phyloP scores from a whole-genome alignment of 2,888 invertebrate species.

The Deilephila elpenor region DNA sequence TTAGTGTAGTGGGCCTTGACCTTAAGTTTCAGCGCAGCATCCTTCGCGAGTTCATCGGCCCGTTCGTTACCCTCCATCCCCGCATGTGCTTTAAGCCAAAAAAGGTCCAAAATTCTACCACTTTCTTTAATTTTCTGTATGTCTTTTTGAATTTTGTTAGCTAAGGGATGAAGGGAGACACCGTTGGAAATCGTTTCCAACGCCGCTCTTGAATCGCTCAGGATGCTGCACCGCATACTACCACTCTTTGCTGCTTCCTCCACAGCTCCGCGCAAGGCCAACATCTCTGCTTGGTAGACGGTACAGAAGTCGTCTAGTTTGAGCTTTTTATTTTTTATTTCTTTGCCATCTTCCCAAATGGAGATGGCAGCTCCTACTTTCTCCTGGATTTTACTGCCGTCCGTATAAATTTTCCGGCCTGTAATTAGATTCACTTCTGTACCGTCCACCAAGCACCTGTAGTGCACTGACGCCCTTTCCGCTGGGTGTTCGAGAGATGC shows the following conservation, averaged over 20 bases:
- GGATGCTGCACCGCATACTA: constrained; percentile 11
- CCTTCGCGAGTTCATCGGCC: constrained; percentile 36
- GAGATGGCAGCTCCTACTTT: constrained; percentile 34
- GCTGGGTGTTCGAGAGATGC: constrained; percentile 31
- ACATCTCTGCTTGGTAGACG: too few relatives aligned
- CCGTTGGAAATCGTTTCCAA: constrained; percentile 24
- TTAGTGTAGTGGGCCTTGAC: neutral
- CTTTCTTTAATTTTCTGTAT: neutral
- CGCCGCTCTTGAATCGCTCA: constrained; percentile 34
- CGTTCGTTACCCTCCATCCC: constrained; percentile 34
- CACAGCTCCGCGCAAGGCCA: constrained; percentile 17
- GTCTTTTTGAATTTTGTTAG: neutral
- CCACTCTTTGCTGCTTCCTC: neutral
- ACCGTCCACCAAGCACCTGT: too few relatives aligned
- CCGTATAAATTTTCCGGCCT: constrained; percentile 32
- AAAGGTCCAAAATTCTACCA: neutral
- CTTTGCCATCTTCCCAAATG: neutral
- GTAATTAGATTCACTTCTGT: too few relatives aligned
- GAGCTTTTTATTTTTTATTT: constrained; percentile 33
- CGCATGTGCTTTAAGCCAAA: constrained; percentile 38
- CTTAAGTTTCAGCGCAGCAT: neutral
- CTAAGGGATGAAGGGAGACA: neutral
- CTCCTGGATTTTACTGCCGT: constrained; percentile 37
- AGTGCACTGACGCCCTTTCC: neutral
- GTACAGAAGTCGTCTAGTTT: neutral